Base-by-base conservation (phyloP, 2,888 invertebrate species). In the Trissolcus japonicus region DNA sequence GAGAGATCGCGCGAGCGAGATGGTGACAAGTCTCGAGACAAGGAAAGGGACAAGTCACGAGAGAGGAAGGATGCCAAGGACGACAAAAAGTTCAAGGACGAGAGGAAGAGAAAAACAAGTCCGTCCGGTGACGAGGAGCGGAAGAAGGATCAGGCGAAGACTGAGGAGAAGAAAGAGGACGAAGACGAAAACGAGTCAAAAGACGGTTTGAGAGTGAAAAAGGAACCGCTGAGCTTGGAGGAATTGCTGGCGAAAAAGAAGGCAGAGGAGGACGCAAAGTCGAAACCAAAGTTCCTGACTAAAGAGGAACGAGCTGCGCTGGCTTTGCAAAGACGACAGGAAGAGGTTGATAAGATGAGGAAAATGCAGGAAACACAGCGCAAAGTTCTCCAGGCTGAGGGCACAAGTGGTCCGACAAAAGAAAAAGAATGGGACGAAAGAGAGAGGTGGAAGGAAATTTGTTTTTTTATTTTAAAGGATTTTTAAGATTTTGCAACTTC, bases 221-320 rank as follows among this genome's bases (percentile, higher is more conserved):
- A 92, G 59, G 98, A 98, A 86, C 99, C 99, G 0, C 90, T 99
- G 14, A 99, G 99, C 4, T 90, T 99, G 67, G 99, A 99, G 88
- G 98, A 99, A 88, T 89, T 99, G 48, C 90, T 99, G 56, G 95
- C 96, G 0, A 98, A 98, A 89, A 98, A 98, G 87, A 98, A 99
- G 86, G 96, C 96, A 0, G 98, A 98, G 86, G 98, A 95, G 84
- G 95, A 95, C 84, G 97, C 96, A 1, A 92, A 96, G 61, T 96
- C 97, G 82, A 99, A 98, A 91, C 99, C 99, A 0, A 97, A 98
- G 35, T 99, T 99, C 88, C 90, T 99, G 43, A 96, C 97, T 0
- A 99, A 98, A 91, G 98, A 98, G 88, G 97, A 99, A 88, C 92
- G 99, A 83, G 96, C 94, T 0, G 94, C 94, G 0, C 93, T 97